A percentile compares a stretch with the other conserved stretches of the same genome.
Evolutionary conservation across 2,797 vertebrate species (phyloP).

Genomic region (Myotis myotis): DNA sequence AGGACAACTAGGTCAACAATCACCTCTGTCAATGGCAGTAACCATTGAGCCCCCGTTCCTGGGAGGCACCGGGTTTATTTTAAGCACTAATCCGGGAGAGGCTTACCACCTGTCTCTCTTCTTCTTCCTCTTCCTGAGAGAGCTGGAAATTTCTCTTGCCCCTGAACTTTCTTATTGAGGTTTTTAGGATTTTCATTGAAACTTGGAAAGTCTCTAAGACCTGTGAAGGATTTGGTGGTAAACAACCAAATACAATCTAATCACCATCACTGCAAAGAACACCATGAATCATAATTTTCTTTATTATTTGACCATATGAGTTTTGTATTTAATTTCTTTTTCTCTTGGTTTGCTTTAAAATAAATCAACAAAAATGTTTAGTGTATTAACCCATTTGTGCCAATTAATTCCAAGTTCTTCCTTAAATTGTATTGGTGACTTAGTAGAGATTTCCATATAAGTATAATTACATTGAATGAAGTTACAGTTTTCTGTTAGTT

Average conservation of each 20-base stretch:
- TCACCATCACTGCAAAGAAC: not conserved
- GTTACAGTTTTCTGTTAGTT: not conserved
- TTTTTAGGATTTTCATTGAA: not conserved
- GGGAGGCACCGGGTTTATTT: not conserved
- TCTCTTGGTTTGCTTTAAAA: constrained; percentile 11
- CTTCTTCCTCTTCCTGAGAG: not conserved
- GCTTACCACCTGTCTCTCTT: not conserved
- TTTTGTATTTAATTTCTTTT: not conserved
- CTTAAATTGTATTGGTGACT: not conserved
- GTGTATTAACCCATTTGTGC: not conserved
- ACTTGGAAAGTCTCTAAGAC: not conserved
- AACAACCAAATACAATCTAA: not conserved
- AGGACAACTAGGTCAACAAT: not conserved
- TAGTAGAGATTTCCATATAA: not conserved
- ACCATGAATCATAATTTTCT: not conserved
- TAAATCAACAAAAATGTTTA: not conserved
- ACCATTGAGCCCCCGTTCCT: not conserved
- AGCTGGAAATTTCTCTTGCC: not conserved
- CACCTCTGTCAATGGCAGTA: not conserved
- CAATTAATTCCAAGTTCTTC: not conserved
- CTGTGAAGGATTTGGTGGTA: not conserved
- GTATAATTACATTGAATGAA: not conserved
- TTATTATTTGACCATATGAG: not conserved
- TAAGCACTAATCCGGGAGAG: not conserved
- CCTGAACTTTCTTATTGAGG: not conserved